Conservation (phyloP, 2,113 vertebrate species). For the Boulengerochromis microlepis region DNA sequence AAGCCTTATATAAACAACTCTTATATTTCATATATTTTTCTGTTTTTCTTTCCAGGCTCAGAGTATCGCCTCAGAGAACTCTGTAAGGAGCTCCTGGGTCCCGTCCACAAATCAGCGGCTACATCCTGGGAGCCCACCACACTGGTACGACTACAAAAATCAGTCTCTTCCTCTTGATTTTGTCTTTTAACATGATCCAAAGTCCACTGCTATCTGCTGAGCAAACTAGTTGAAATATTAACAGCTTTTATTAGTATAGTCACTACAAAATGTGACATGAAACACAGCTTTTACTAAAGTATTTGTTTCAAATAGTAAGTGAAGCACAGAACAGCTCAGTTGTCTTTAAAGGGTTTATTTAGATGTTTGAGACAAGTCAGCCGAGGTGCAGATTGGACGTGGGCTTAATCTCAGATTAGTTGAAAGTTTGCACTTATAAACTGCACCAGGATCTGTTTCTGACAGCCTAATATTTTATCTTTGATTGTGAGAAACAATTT, state of each 20-base stretch:
- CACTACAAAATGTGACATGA: neutral
- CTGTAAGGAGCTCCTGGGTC: conserved; percentile 94
- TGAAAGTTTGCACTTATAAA: neutral
- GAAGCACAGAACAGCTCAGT: neutral
- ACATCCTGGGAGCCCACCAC: conserved; percentile 89
- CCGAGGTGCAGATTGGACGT: neutral
- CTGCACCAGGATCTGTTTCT: neutral
- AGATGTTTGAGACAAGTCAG: neutral
- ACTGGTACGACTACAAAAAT: conserved; percentile 73
- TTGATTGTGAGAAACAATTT: neutral
- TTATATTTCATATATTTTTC: neutral
- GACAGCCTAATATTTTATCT: neutral
- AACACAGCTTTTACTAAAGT: neutral
- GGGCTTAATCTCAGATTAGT: neutral
- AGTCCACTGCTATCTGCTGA: neutral
- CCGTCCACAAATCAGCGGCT: conserved; percentile 87
- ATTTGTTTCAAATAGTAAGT: neutral
- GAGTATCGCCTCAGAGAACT: conserved; percentile 91
- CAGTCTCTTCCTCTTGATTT: accelerated
- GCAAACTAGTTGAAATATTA: neutral
- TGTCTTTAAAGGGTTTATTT: neutral
- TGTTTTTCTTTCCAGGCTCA: conserved; percentile 72
- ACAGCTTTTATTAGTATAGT: neutral
- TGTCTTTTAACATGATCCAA: neutral
- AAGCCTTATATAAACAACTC: neutral